These are phyloP conservation scores for Notechis scutatus DNA, from an alignment of 2,113 vertebrate species.

Conservation along the genomic window DNA sequence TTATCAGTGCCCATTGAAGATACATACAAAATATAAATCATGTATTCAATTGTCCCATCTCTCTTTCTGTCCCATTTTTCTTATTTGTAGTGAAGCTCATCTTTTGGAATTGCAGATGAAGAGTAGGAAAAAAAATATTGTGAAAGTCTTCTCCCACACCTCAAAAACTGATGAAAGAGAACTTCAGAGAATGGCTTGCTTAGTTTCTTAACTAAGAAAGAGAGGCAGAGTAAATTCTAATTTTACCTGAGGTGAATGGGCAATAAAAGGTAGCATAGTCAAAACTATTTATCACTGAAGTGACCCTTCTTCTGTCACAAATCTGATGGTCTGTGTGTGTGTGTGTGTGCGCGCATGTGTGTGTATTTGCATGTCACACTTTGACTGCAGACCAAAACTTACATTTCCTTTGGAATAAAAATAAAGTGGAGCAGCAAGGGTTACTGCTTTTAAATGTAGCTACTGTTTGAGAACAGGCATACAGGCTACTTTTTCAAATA, in stretches of 20 bases:
- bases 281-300: neutral
- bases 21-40: neutral
- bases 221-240: neutral
- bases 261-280: neutral
- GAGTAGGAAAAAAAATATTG: neutral
- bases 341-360: neutral
- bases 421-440: constrained; percentile 37
- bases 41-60: neutral
- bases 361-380: neutral
- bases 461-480: constrained; percentile 53
- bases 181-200: neutral
- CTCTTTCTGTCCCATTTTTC: neutral
- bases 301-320: neutral
- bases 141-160: neutral
- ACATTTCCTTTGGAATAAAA: constrained; percentile 43
- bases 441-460: constrained; percentile 54
- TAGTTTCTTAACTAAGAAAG: neutral
- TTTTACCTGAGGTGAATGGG: neutral
- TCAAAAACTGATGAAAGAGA: neutral
- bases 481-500: constrained; percentile 59
- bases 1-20: neutral
- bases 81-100: neutral
- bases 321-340: neutral
- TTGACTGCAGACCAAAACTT: constrained; percentile 34
- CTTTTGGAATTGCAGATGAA: neutral